Evolutionary conservation across 2,797 vertebrate species (phyloP), one percentile per base, ranked within the genome.

Genomic region (Manis pentadactyla): DNA sequence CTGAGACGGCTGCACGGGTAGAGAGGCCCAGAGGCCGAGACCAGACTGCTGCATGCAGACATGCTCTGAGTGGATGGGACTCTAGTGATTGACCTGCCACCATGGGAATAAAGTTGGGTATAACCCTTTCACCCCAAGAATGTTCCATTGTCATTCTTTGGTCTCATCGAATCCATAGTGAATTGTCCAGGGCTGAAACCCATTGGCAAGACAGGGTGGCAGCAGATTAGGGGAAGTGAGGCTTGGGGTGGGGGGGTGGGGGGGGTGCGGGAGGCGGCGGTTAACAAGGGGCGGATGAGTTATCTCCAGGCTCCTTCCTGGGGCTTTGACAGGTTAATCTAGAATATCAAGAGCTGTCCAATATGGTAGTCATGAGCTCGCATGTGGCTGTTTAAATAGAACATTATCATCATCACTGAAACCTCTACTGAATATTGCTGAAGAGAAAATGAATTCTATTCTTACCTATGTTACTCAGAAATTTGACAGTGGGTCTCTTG

Each of bases 401-500:
- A 83, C 37, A 10, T 25, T 42, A 39, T 25, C 75, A 66, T 68
- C 61, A 12, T 53, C 63, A 68, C 42, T 68, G 74, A 61, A 90
- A 87, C 31, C 51, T 57, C 87, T 27, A 46, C 10, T 42, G 55
- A 64, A 27, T 29, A 61, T 12, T 75, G 29, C 61, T 49, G 51
- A 42, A 59, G 61, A 91, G 79, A 88, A 91, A 82, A 93, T 19
- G 81, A 59, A 29, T 51, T 92, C 89, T 89, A 0, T 61, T 74
- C 84, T 92, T 75, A 29, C 15, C 29, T 3, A 14, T 9, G n/a
- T 78, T 68, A 49, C 93, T 93, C 90, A 93, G 89, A 75, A 87
- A 59, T 39, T 7, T 71, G 91, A 82, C 74, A 42, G 1, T 42
- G 66, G 87, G 61, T 66, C 42, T 88, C 92, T 75, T 77, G 46